These are phyloP conservation scores for Apeira syringaria DNA, from an alignment of 2,888 invertebrate species.

Conservation along the genomic window DNA sequence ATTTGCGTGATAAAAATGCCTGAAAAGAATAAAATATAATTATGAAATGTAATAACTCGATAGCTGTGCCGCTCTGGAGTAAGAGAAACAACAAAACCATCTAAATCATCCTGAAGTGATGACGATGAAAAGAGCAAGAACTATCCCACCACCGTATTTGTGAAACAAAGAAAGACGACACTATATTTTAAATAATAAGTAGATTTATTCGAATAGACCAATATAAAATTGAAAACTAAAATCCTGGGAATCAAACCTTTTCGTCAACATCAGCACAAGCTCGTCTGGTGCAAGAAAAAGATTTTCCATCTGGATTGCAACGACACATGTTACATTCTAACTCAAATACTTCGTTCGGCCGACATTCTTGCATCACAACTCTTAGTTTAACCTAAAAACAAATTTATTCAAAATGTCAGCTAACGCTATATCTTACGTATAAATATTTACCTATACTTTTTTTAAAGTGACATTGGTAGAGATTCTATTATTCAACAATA, in stretches of 20 bases:
- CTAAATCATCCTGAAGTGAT: too few species aligned
- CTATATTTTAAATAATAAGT: not conserved
- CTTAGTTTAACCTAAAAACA: constrained; percentile 48
- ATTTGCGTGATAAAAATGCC: too few species aligned
- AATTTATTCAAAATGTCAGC: too few species aligned
- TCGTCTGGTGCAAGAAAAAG: constrained; percentile 79
- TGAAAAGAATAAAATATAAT: too few species aligned
- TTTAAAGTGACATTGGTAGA: too few species aligned
- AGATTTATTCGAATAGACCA: not conserved
- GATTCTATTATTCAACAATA: too few species aligned
- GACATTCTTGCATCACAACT: constrained; percentile 59
- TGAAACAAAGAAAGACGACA: not conserved
- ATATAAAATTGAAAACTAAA: not conserved
- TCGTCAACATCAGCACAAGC: constrained; percentile 60
- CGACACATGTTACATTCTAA: constrained; percentile 84
- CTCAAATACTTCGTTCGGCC: constrained; percentile 78
- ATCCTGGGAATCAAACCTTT: constrained; percentile 42
- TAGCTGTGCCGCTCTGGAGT: too few species aligned
- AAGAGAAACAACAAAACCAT: too few species aligned
- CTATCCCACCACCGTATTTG: not conserved
- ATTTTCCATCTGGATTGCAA: constrained; percentile 80
- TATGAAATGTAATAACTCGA: too few species aligned
- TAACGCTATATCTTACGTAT: too few species aligned
- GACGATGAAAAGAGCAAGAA: not conserved
- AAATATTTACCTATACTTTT: too few species aligned